phyloP scores from a whole-genome alignment of 2,797 vertebrate species.

The Poecilia velifera region DNA sequence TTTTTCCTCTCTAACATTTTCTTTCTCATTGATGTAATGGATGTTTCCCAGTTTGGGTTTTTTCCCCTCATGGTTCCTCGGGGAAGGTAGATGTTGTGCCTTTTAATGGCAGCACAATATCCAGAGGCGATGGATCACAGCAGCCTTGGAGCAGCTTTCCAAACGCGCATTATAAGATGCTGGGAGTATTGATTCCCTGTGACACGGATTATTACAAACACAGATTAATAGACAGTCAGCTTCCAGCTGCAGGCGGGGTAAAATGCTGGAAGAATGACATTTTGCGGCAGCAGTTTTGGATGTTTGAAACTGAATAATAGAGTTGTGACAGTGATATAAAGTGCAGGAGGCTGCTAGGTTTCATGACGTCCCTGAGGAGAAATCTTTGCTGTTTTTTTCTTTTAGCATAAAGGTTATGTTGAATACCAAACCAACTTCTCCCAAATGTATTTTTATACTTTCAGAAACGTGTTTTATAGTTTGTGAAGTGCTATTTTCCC shows the following conservation, averaged over 20 bases:
- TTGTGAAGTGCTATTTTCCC: constrained; percentile 12
- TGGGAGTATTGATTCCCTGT: constrained; percentile 71
- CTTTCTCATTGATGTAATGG: constrained; percentile 56
- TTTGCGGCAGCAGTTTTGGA: constrained; percentile 42
- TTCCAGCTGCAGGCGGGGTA: constrained; percentile 47
- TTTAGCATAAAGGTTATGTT: constrained; percentile 9
- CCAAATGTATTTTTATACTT: constrained; percentile 20
- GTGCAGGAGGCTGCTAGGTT: constrained; percentile 35
- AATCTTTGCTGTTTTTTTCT: constrained; percentile 26
- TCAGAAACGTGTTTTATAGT: constrained; percentile 42
- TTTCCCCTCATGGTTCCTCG: constrained; percentile 48
- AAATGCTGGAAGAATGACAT: constrained; percentile 49
- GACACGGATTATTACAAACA: constrained; percentile 72
- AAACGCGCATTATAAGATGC: constrained; percentile 62
- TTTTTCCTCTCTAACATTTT: constrained; percentile 39
- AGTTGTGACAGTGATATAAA: constrained; percentile 54
- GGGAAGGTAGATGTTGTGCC: constrained; percentile 48
- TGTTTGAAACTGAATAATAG: constrained; percentile 47
- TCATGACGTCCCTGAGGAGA: constrained; percentile 37
- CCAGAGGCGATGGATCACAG: constrained; percentile 65
- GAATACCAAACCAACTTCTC: constrained; percentile 42
- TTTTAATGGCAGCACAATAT: constrained; percentile 48
- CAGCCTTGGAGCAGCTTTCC: constrained; percentile 66
- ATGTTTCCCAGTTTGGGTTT: constrained; percentile 60
- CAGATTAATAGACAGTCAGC: constrained; percentile 74